These are phyloP conservation scores for Himalopsyche japonica DNA, from an alignment of 2,888 invertebrate species.

Conservation along the genomic window DNA sequence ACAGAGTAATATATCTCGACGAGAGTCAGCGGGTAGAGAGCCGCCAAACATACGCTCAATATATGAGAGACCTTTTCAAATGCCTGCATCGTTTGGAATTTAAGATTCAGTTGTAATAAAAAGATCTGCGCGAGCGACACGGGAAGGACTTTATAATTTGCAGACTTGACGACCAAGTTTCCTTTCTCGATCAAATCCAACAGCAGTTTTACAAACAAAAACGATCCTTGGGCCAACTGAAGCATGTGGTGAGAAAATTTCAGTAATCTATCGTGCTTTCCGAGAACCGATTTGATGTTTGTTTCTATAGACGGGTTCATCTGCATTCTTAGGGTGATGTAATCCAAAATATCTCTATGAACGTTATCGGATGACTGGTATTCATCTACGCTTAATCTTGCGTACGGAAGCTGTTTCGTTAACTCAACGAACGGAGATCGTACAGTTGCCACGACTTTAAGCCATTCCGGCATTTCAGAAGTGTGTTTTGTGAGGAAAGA, in stretches of 20 bases:
- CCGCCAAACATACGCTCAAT: constrained; percentile 86
- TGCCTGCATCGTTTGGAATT: constrained; percentile 86
- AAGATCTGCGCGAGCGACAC: constrained; percentile 89
- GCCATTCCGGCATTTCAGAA: constrained; percentile 80
- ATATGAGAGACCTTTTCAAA: constrained; percentile 90
- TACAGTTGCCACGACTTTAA: constrained; percentile 87
- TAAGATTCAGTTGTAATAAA: constrained; percentile 85
- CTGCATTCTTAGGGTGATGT: constrained; percentile 80
- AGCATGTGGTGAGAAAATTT: constrained; percentile 87
- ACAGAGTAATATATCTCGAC: constrained; percentile 93
- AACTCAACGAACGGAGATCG: constrained; percentile 82
- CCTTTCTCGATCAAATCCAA: constrained; percentile 91
- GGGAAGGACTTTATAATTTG: constrained; percentile 90
- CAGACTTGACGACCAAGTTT: constrained; percentile 89
- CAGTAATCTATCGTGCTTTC: constrained; percentile 67
- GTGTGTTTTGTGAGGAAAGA: constrained; percentile 84
- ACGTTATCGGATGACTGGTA: constrained; percentile 69
- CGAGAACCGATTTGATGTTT: constrained; percentile 73
- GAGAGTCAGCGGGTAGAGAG: constrained; percentile 85
- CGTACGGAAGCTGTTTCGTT: constrained; percentile 81
- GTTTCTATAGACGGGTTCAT: constrained; percentile 82
- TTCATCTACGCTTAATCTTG: constrained; percentile 74
- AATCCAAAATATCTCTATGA: constrained; percentile 85
- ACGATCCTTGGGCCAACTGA: constrained; percentile 83
- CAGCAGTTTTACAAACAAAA: constrained; percentile 88